Percentiles rank a stretch among this genome's conserved stretches.
Conservation (phyloP, 1,140 invertebrate species). For the Heliothis virescens region DNA sequence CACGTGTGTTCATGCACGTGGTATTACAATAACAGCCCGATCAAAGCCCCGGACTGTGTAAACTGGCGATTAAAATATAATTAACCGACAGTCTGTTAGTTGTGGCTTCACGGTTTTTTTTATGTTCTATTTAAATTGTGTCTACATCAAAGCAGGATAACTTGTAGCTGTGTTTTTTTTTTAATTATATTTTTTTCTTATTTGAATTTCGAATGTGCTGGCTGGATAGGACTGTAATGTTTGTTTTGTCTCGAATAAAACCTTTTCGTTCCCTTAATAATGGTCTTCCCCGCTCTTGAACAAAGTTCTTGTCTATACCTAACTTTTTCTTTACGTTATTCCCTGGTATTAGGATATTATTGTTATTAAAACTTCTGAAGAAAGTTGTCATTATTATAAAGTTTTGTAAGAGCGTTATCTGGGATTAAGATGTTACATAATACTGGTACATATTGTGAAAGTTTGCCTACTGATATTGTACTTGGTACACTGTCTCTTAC, state of each 20-base stretch:
- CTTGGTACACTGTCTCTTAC: not conserved
- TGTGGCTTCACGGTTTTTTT: constrained; percentile 38
- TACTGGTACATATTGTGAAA: constrained; percentile 9
- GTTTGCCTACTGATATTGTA: constrained; percentile 15
- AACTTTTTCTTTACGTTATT: no score
- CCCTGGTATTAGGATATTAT: no score
- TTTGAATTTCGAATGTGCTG: not conserved
- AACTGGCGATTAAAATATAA: constrained; percentile 70
- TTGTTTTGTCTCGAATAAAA: no score
- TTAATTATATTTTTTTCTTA: not conserved
- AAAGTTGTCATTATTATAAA: constrained; percentile 16
- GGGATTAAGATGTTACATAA: constrained; percentile 12
- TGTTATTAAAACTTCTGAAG: no score
- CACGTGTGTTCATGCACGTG: constrained; percentile 65
- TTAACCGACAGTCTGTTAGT: constrained; percentile 41
- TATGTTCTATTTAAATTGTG: constrained; percentile 7
- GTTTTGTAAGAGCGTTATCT: not conserved
- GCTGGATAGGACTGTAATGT: not conserved
- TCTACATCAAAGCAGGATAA: constrained; percentile 8
- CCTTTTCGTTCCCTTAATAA: no score
- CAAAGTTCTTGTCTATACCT: no score
- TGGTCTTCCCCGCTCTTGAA: no score
- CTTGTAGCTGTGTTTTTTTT: not conserved
- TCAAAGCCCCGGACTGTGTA: constrained; percentile 73
- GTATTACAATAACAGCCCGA: constrained; percentile 76